Evolutionary conservation across 2,888 invertebrate species (phyloP), one percentile per base, ranked within the genome.

Genomic region (Tyria jacobaeae): DNA sequence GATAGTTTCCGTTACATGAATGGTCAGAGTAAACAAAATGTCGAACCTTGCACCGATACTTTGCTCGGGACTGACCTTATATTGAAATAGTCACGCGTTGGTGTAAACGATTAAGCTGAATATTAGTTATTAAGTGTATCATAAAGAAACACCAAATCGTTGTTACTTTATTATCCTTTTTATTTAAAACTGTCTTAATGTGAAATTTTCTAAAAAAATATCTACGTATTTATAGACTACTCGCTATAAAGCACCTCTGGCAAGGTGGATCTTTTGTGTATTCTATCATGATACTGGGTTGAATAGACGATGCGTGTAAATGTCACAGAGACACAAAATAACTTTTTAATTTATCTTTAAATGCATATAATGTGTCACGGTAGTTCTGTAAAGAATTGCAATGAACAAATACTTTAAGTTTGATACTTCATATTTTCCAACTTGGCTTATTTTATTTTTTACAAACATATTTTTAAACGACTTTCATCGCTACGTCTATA

Each of bases 11-110:
- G 83, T 80, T 83, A 83, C 79, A 76, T 76, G 76, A 82, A 78
- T 82, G 84, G 85, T 78, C 80, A 79, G 78, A 62, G 76, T 77
- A 83, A 85, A 87, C 86, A 80, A 79, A 85, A 82, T 85, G 82
- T 83, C 76, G 72, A 80, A 78, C 76, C 78, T 78, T 76, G 78
- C 75, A 77, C 75, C 79, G 69, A 82, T 84, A 83, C 78, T 74
- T 71, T 79, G 84, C 80, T 84, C 83, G 80, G 66, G 78, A 68
- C 78, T 57, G 68, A 62, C 87, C 88, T 78, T 88, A 85, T 87
- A 84, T 84, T 83, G 87, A 83, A 76, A 74, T 70, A 63, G 75
- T 62, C 62, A 47, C 62, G 71, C 66, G 65, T 63, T 65, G 68
- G 66, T 59, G 67, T 55, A 68, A 73, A 57, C 48, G 59, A 21